These are phyloP conservation scores for Nycteola revayana DNA, from an alignment of 2,888 invertebrate species.

Conservation along the genomic window DNA sequence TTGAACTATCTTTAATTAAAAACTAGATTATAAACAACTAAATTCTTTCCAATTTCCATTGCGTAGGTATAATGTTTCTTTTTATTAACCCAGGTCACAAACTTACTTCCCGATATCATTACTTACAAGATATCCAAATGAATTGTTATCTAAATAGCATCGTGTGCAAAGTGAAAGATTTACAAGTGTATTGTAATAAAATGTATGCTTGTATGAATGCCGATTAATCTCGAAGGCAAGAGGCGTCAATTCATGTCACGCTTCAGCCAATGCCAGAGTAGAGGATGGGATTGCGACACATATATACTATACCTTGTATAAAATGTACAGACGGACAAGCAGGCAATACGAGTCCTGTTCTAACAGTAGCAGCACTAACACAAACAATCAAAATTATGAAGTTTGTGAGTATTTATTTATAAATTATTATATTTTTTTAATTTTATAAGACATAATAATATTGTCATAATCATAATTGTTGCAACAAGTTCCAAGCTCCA, in stretches of 20 bases:
- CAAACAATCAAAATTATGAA: constrained; percentile 66
- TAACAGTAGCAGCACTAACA: constrained; percentile 46
- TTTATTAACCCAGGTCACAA: no score
- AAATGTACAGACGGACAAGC: constrained; percentile 42
- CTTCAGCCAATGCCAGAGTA: constrained; percentile 67
- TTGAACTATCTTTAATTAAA: no score
- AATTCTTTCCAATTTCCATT: no score
- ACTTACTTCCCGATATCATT: neutral
- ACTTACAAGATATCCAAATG: neutral
- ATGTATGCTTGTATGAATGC: constrained; percentile 27
- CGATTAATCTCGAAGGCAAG: constrained; percentile 42
- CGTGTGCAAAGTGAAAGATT: constrained; percentile 21
- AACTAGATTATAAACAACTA: no score
- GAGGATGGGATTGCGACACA: constrained; percentile 53
- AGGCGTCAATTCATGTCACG: constrained; percentile 62
- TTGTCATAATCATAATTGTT: no score
- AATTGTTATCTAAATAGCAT: constrained; percentile 11
- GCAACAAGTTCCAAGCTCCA: no score
- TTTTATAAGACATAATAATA: no score
- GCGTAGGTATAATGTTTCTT: no score
- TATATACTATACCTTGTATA: constrained; percentile 48
- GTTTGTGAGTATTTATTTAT: constrained; percentile 52
- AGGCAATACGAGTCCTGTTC: constrained; percentile 52
- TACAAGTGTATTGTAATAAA: constrained; percentile 20
- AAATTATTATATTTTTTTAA: no score